Base-by-base conservation (phyloP, 2,113 vertebrate genomes). In the Odobenus rosmarus region DNA sequence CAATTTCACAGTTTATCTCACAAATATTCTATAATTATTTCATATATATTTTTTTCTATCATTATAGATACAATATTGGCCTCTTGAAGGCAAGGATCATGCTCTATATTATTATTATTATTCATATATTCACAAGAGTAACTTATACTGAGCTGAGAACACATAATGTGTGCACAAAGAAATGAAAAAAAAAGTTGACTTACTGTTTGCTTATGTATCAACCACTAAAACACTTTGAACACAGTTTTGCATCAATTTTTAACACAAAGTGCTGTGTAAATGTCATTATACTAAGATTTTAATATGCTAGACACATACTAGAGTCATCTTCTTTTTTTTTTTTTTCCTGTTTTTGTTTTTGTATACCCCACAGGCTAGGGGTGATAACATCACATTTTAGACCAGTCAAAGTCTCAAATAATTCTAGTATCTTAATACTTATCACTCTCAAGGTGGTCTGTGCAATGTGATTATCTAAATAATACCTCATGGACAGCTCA, bases 81-180 rank as follows among this genome's bases (percentile, higher is more conserved):
- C 28, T 96, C 24, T 91, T 96, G 59, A 95, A 95, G 88, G 2
- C 53, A 97, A 97, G 53, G 53, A 23, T 67, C 76, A 95, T 86
- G 24, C 3, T 84, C 13, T 76, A 13, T 61, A 18, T 83, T 88
- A 62, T 33, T 77, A 71, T 89, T 53, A 57, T 88, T 77, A 67
- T 49, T 88, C 79, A 76, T 96, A 69, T 83, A 83, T 42, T 49
- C 15, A 46, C 61, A 93, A 77, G 11, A 91, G n/a, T 82, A 93
- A 79, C 36, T 88, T 31, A 42, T 8, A 69, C 14, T 92, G 62
- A 59, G 7, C n/a, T 80, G 14, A 90, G 33, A 67, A 77, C 1
- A 79, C 4, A 31, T 13, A 92, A 51, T 31, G 1, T 88, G 21
- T 83, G 1, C 14, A 53, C 42, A 97, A 76, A 95, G 55, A 55